Conservation (phyloP, 2,113 vertebrate genomes). For the Coptodon bakossiorum region DNA sequence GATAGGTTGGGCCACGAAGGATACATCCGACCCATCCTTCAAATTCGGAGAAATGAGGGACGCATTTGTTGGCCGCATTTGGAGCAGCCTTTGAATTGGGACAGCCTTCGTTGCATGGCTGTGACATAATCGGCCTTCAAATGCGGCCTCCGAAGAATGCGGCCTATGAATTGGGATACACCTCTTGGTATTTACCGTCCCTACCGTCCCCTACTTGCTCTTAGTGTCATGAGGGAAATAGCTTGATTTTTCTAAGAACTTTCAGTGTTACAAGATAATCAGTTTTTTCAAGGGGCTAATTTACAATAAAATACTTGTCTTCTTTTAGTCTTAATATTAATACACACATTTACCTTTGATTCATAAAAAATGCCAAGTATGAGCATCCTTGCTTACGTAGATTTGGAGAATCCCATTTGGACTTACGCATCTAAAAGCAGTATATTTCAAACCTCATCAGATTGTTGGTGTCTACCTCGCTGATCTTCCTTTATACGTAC, state of each 20-base stretch:
- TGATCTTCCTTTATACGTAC: accelerated
- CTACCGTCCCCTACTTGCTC: neutral
- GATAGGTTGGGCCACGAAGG: neutral
- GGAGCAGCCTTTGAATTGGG: neutral
- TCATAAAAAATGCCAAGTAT: neutral
- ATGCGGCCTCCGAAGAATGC: neutral
- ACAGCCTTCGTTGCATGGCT: accelerated
- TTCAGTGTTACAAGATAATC: neutral
- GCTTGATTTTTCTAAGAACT: neutral
- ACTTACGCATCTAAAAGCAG: accelerated
- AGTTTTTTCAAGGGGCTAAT: neutral
- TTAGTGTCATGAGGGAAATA: neutral
- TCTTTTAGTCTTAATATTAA: neutral
- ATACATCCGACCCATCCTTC: neutral
- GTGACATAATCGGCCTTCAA: neutral
- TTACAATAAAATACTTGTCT: neutral
- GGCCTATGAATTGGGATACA: neutral
- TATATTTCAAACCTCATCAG: neutral
- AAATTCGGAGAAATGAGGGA: neutral
- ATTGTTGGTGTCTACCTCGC: neutral
- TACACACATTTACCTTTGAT: accelerated
- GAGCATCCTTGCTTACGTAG: neutral
- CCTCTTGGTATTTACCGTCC: neutral
- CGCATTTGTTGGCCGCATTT: neutral
- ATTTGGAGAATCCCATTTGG: neutral